Base-by-base conservation (phyloP, 2,113 vertebrate species). In the Misgurnus anguillicaudatus region DNA sequence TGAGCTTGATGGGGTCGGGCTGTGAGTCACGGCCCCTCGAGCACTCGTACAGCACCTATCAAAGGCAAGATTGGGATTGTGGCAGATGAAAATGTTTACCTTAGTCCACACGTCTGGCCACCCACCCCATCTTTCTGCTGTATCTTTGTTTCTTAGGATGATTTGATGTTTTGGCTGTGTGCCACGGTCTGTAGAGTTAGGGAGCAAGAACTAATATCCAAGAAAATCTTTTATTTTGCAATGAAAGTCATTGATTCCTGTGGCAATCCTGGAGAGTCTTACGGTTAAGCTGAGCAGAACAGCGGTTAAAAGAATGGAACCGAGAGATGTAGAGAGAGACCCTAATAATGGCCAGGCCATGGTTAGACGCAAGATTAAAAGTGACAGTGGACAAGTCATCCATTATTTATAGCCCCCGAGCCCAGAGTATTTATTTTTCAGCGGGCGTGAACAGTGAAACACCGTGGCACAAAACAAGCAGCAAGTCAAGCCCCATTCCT, bases 371-470 rank as follows among this genome's bases (percentile, higher is more conserved):
- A 85, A 85, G 88, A 93, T 92, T 89, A 90, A 91, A 92, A 91
- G 89, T 91, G 92, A 93, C 92, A 93, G 88, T 87, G 87, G 91
- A 91, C 90, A 85, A 92, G 90, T 90, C 92, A 93, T 93, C 87
- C 92, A 93, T 93, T 93, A 93, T 93, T 92, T 91, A 93, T 92
- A 89, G 89, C 85, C 80, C 82, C 84, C 85, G 84, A 88, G 88
- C 88, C 24, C 79, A 80, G 81, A 86, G 87, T 90, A 88, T 90
- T 91, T 92, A 48, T 92, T 92, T 91, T 91, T 89, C 87, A 87
- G 87, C 87, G 84, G 58, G 87, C 80, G 89, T 87, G 89, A 90
- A 88, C 86, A 87, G 89, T 88, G 84, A 91, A 84, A 83, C 88
- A 92, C 91, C 88, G 87, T 91, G 89, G 89, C 90, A 91, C 89